Conservation (phyloP, 2,797 vertebrate genomes). For the Gephyroberyx darwinii region DNA sequence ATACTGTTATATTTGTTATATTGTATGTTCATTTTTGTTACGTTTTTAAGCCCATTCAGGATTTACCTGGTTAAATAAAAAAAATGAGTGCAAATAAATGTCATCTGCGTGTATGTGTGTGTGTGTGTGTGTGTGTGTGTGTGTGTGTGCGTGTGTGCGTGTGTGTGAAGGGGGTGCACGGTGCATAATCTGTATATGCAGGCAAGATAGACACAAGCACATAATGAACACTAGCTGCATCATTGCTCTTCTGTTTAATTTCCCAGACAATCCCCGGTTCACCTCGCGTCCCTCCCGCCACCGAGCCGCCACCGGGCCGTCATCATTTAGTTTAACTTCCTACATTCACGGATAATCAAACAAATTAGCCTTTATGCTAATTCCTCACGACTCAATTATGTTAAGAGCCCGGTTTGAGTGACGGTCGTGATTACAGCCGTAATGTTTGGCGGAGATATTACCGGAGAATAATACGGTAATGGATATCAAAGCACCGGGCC, state of each 20-base stretch:
- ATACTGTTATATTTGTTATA: no score
- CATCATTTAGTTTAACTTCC: slow-evolving; percentile 58
- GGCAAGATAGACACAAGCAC: slow-evolving; percentile 53
- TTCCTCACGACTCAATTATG: slow-evolving; percentile 73
- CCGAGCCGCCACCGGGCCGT: slow-evolving; percentile 42
- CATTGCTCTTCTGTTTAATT: slow-evolving; percentile 40
- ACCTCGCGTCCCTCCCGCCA: slow-evolving; percentile 63
- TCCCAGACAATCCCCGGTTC: slow-evolving; percentile 57
- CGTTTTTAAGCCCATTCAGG: no score
- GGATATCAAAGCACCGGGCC: slow-evolving; percentile 56
- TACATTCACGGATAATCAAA: slow-evolving; percentile 73
- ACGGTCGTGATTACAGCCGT: slow-evolving; percentile 72
- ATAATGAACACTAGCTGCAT: slow-evolving; percentile 43
- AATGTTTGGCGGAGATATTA: slow-evolving; percentile 67
- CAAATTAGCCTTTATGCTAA: slow-evolving; percentile 78
- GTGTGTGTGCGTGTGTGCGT: not conserved
- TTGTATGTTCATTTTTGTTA: no score
- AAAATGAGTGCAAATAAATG: no score
- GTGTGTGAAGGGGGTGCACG: no score
- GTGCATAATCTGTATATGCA: slow-evolving; percentile 13
- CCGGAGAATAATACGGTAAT: slow-evolving; percentile 64
- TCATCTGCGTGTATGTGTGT: not conserved
- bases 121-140: not conserved
- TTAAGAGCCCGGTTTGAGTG: slow-evolving; percentile 69
- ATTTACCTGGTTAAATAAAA: no score